A percentile compares a stretch with the other conserved stretches of the same genome.
These are phyloP conservation scores for Bradynema listronoti DNA, from an alignment of 1,140 invertebrate genomes.

Conservation along the genomic window DNA sequence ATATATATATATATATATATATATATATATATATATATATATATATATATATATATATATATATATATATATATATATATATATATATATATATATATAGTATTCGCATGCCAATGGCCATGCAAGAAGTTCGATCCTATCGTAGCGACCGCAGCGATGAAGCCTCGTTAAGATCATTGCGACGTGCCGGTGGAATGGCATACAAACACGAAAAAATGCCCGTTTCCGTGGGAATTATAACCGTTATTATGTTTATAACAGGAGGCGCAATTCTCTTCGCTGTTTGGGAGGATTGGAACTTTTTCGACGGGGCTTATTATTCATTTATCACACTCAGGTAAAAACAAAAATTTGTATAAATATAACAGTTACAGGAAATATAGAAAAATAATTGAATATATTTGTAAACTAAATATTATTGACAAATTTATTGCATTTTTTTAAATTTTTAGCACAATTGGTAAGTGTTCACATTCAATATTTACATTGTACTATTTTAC, in stretches of 20 bases:
- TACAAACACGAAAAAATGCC: constrained; percentile 56
- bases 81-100: constrained; percentile 1
- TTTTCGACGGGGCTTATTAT: constrained; percentile 76
- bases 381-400: no score
- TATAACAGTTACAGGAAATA: no score
- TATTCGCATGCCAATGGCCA: constrained; percentile 5
- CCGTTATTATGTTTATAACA: constrained; percentile 52
- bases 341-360: no score
- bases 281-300: constrained; percentile 76
- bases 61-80: background rate
- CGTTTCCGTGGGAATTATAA: constrained; percentile 50
- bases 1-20: no score
- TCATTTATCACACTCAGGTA: constrained; percentile 73
- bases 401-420: no score
- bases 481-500: no score
- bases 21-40: no score
- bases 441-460: constrained; percentile 46
- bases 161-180: constrained; percentile 52
- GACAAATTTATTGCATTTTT: constrained; percentile 5
- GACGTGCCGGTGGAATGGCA: constrained; percentile 43
- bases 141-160: constrained; percentile 57
- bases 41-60: no score
- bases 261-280: constrained; percentile 78
- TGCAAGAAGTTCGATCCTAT: constrained; percentile 46
- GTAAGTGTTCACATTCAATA: no score